Evolutionary conservation across 1,140 invertebrate genomes (phyloP), one percentile per base, ranked within the genome.

Genomic region (Brachionus paranguensis): DNA sequence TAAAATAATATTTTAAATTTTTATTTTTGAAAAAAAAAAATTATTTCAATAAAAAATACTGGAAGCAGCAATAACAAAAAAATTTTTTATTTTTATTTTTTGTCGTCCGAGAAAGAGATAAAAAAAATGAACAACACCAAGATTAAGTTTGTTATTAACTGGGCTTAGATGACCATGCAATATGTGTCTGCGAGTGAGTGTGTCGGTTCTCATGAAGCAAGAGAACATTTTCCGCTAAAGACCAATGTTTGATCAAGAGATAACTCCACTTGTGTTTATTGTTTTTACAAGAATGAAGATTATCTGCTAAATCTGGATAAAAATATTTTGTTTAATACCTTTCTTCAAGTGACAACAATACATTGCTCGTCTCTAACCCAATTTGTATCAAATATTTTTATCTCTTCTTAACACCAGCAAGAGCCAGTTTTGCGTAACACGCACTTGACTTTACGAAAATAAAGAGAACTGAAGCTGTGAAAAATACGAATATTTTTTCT

Each of bases 361-460:
- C 27, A 68, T 17, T 68, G 27, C 41, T 43, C 68, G 68, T 72
- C 37, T 72, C 37, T 72, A 72, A 76, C 17, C 70, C 12, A 74
- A 74, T 76, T 76, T 72, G 68, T 72, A 72, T 72, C 68, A 47
- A 74, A 76, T 76, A 76, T 76, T 76, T 76, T 76, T 76, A 76
- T 76, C 72, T 76, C 72, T 76, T 27, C 24, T 76, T 50, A 76
- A 50, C 20, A 76, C 24, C 14, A 24, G 33, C 43, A 76, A 70
- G 27, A 70, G 27, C 37, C 12, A 17, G 33, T 70, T 37, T 50
- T 50, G 27, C 72, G 43, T 76, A 76, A 76, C 65, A 70, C 65
- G n/a, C 72, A 76, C 72, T 76, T 76, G 72, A 76, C 72, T 76
- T 76, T 76, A 50, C 3, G 11, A 50, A 50, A 50, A 47, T 47